Percentiles rank a stretch among this genome's conserved stretches.
Evolutionary conservation across 2,797 vertebrate species (phyloP).

Genomic region (Novumbra hubbsi): DNA sequence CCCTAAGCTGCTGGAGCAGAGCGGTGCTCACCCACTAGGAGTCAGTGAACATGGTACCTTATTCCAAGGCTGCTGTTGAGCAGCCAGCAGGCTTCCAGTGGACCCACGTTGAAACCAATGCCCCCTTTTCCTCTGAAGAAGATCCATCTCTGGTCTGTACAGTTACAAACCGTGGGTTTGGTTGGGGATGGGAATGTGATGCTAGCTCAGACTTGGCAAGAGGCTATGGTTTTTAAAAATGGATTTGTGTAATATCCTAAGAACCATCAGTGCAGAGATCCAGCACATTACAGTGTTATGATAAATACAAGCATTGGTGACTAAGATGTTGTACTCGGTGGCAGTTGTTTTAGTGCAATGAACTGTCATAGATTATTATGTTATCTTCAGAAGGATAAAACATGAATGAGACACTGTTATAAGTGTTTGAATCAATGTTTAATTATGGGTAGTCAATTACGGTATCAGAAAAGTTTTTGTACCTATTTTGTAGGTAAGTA

Average conservation of each 20-base stretch:
- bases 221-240: not conserved
- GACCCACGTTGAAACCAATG: not conserved
- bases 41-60: not conserved
- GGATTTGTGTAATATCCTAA: not conserved
- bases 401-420: not conserved
- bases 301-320: no score
- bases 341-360: not conserved
- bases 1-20: not conserved
- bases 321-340: no score
- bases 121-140: not conserved
- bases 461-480: not conserved
- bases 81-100: not conserved
- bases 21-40: not conserved
- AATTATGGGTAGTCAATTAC: no score
- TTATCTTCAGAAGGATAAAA: not conserved
- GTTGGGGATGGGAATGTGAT: not conserved
- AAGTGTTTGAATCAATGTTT: not conserved
- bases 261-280: not conserved
- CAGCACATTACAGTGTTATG: not conserved
- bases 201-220: conserved; percentile 6
- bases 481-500: not conserved
- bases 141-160: not conserved
- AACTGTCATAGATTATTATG: not conserved
- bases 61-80: not conserved
- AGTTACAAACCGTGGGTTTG: not conserved